phyloP scores from a whole-genome alignment of 2,888 invertebrate species.

The Aromia moschata region DNA sequence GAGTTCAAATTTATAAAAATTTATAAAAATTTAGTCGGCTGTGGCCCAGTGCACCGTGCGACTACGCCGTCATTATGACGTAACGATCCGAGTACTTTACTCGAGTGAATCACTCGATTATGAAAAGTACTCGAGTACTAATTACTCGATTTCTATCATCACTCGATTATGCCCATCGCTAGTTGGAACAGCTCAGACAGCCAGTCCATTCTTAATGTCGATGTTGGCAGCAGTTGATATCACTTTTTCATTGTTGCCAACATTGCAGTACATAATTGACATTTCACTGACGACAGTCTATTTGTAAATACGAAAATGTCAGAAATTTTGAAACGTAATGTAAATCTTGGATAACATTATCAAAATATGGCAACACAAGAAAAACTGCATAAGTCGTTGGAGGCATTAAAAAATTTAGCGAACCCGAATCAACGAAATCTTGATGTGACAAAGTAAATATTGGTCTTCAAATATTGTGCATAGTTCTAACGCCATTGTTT shows the following conservation, averaged over 20 bases:
- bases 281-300: conserved; percentile 2
- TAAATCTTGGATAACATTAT: not conserved
- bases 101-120: no score
- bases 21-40: no score
- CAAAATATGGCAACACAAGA: conserved; percentile 61
- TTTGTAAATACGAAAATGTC: conserved; percentile 17
- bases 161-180: no score
- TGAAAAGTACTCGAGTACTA: no score
- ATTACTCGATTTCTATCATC: no score
- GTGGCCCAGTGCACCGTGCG: no score
- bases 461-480: conserved; percentile 10
- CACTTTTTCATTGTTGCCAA: not conserved
- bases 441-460: conserved; percentile 45
- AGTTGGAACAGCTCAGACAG: no score
- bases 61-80: no score
- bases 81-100: no score
- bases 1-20: no score
- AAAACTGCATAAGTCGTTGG: conserved; percentile 60
- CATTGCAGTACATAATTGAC: not conserved
- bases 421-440: conserved; percentile 45
- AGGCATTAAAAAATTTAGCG: conserved; percentile 52
- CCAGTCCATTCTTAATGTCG: no score
- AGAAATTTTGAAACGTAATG: conserved; percentile 1
- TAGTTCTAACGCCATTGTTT: conserved; percentile 42
- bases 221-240: not conserved